These are phyloP conservation scores for Cotesia chilonis DNA, from an alignment of 1,140 invertebrate genomes.

Conservation along the genomic window DNA sequence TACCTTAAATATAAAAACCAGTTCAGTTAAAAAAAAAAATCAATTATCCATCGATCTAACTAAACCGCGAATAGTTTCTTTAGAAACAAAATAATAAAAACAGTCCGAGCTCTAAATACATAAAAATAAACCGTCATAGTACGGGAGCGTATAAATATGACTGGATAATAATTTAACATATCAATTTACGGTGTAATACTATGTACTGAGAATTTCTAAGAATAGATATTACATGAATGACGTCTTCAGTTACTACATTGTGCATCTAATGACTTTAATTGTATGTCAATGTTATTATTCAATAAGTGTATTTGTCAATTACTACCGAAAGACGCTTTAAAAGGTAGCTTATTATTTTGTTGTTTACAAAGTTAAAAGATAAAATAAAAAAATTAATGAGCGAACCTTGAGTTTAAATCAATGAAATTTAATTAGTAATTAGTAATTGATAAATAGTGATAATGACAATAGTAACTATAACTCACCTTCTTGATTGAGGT, in stretches of 20 bases:
- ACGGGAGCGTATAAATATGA: background rate
- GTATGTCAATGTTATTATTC: constrained; percentile 6
- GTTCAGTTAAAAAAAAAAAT: background rate
- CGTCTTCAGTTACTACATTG: background rate
- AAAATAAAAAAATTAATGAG: too few relatives aligned
- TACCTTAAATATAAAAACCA: background rate
- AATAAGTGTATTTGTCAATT: too few relatives aligned
- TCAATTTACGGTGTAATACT: background rate
- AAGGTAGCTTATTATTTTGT: too few relatives aligned
- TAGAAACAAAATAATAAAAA: too few relatives aligned
- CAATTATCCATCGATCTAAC: background rate
- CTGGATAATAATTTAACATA: constrained; percentile 6
- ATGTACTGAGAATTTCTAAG: background rate
- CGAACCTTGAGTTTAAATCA: background rate
- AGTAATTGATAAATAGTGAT: background rate
- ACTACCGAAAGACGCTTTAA: too few relatives aligned
- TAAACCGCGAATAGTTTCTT: too few relatives aligned
- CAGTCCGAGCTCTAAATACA: too few relatives aligned
- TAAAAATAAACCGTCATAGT: too few relatives aligned
- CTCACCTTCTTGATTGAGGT: constrained; percentile 60
- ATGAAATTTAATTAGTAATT: background rate
- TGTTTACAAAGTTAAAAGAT: too few relatives aligned
- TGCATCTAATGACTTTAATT: background rate
- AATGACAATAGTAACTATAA: background rate
- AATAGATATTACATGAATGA: constrained; percentile 6